Conservation (phyloP, 2,797 vertebrate species). For the Bradypodion pumilum region DNA sequence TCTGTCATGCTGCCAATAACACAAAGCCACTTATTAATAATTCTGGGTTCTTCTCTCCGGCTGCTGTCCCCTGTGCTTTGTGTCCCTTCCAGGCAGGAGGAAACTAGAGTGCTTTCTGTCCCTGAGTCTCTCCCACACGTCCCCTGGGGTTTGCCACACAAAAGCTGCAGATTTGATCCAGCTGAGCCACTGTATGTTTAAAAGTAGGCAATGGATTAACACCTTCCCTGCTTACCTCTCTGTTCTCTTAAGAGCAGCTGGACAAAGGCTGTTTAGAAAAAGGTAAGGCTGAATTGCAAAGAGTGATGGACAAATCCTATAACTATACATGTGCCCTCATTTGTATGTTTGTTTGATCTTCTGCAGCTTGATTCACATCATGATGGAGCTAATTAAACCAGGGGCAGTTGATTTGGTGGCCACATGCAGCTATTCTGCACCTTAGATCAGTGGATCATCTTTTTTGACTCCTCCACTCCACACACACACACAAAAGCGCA, state of each 20-base stretch:
- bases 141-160: slow-evolving; percentile 8
- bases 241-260: neutral
- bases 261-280: slow-evolving; percentile 15
- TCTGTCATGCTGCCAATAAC: neutral
- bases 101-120: slow-evolving; percentile 15
- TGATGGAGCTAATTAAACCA: neutral
- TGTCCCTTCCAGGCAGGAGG: slow-evolving; percentile 21
- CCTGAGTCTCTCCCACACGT: neutral
- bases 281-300: slow-evolving; percentile 5
- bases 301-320: no score
- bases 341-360: neutral
- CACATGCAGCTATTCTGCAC: no score
- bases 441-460: no score
- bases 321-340: no score
- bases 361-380: neutral
- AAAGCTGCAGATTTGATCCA: slow-evolving; percentile 8
- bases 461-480: no score
- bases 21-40: slow-evolving; percentile 27
- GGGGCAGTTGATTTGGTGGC: no score
- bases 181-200: slow-evolving; percentile 9
- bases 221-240: neutral
- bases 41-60: slow-evolving; percentile 8
- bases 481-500: no score
- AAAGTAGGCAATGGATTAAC: slow-evolving; percentile 7
- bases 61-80: slow-evolving; percentile 16